Base-by-base conservation (phyloP, 2,113 vertebrate species). In the Ammodytes marinus region DNA sequence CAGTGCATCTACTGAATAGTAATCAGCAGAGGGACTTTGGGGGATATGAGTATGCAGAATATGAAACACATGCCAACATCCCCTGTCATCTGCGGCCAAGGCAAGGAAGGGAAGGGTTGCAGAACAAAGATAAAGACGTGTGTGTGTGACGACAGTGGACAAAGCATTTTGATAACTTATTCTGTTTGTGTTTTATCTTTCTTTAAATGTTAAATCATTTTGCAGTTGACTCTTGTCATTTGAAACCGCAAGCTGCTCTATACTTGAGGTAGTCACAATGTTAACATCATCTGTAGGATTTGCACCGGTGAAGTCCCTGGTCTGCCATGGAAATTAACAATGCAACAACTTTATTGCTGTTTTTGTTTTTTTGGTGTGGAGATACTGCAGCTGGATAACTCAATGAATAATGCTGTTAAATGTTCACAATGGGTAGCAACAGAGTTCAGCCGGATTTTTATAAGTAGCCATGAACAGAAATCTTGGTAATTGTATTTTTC, bases 1-100 rank as follows among this genome's bases (percentile, higher is more conserved):
- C 89, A 91, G 87, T 88, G 91, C 91, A 94, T 90, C 93, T 75
- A 19, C 69, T 94, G 95, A 96, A 96, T 95, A 94, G 90, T 91
- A 96, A 96, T 85, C 83, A 95, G 91, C 46, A 68, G 79, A 83
- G 88, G 87, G 88, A 80, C 86, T 93, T 63, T 27, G 27, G n/a
- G 86, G 91, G 89, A 92, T 49, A 42, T 6, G 2, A 88, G 84
- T 81, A 88, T 89, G 87, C 80, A 79, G 84, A 83, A 87, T 90
- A 90, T 82, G 83, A 88, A 83, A 82, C 83, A 75, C 72, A 77
- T 77, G 87, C 88, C 90, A 82, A 57, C 71, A 67, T 90, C 82
- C 79, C 72, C 82, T 75, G 59, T 71, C 82, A 39, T 42, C 11
- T 40, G 55, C 19, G 65, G 60, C 83, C 74, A 60, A 77, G 84